Percentiles rank a stretch among this genome's conserved stretches.
Conservation (phyloP, 2,113 vertebrate genomes). For the Opisthocomus hoazin region DNA sequence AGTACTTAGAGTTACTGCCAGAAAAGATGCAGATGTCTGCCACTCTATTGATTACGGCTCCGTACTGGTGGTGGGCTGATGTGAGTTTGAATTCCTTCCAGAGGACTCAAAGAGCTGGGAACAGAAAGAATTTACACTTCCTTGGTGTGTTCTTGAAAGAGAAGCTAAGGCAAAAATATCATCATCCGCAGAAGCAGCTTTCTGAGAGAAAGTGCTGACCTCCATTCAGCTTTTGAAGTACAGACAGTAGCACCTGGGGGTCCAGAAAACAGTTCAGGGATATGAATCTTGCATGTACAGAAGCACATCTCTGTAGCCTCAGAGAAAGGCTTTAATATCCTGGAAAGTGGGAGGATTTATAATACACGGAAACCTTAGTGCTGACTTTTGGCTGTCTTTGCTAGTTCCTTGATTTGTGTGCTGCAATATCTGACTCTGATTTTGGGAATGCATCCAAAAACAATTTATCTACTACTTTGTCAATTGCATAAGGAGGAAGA, state of each 20-base stretch:
- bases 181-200: background rate
- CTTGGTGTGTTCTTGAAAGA: background rate
- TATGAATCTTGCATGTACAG: accelerated
- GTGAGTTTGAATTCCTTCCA: background rate
- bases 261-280: background rate
- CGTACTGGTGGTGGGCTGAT: background rate
- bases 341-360: background rate
- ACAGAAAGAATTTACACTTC: background rate
- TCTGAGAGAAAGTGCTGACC: background rate
- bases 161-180: background rate
- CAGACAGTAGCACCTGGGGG: background rate
- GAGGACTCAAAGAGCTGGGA: background rate
- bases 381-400: background rate
- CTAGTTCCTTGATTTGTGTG: background rate
- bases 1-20: background rate
- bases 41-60: background rate
- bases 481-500: background rate
- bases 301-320: background rate
- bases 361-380: background rate
- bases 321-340: background rate
- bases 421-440: background rate
- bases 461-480: background rate
- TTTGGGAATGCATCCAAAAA: background rate
- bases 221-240: background rate
- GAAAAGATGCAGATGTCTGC: background rate